A percentile compares a stretch with the other conserved stretches of the same genome.
These are phyloP conservation scores for Pomacea canaliculata DNA, from an alignment of 2,888 invertebrate species.

Conservation along the genomic window DNA sequence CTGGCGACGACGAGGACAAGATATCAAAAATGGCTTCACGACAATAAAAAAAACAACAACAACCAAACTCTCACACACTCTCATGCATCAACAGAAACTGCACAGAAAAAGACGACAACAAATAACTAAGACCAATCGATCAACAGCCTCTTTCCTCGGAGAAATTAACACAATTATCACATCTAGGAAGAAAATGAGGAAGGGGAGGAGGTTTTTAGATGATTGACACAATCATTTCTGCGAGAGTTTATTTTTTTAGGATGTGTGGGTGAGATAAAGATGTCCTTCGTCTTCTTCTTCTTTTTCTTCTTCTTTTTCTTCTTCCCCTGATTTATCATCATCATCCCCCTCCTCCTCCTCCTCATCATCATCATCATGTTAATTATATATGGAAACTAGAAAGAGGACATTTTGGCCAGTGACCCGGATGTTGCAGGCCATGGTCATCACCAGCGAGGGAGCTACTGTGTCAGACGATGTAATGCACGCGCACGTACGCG, in stretches of 20 bases:
- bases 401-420: not conserved
- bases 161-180: not conserved
- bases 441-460: not conserved
- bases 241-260: no score
- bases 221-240: no score
- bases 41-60: no score
- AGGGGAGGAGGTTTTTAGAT: not conserved
- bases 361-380: no score
- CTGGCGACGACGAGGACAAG: not conserved
- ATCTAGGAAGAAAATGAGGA: not conserved
- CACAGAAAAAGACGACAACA: not conserved
- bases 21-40: not conserved
- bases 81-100: not conserved
- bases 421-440: not conserved
- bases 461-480: no score
- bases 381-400: not conserved
- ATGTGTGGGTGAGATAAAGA: no score
- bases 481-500: not conserved
- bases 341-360: no score
- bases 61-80: no score
- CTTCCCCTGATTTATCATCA: no score
- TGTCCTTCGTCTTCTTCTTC: no score
- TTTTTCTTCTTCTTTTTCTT: no score
- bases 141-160: not conserved
- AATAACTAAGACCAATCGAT: not conserved